phyloP scores from a whole-genome alignment of 2,888 invertebrate species.

The Plebejus argus region DNA sequence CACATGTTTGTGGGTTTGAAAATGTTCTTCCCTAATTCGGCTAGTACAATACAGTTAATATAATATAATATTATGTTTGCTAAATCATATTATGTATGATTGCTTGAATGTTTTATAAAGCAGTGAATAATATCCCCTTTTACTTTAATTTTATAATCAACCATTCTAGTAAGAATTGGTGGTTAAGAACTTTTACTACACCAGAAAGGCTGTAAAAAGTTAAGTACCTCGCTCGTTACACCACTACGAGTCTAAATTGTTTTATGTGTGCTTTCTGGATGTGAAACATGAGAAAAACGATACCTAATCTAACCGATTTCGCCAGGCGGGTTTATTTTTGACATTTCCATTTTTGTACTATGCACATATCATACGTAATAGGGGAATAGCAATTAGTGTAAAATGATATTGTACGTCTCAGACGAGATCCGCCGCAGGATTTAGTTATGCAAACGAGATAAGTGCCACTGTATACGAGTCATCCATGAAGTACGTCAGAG shows the following conservation, averaged over 20 bases:
- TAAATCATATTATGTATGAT: too few relatives aligned
- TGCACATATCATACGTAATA: not conserved
- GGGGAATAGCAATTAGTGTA: not conserved
- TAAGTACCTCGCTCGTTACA: not conserved
- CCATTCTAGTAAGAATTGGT: too few relatives aligned
- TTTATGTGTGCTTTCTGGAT: not conserved
- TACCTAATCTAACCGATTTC: not conserved
- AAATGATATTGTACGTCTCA: conserved; percentile 13
- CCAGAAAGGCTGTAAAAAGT: conserved; percentile 2
- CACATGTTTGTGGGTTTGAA: too few relatives aligned
- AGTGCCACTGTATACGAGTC: conserved; percentile 4
- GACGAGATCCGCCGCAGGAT: conserved; percentile 8
- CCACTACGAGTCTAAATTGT: not conserved
- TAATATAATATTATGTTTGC: too few relatives aligned
- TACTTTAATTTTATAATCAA: too few relatives aligned
- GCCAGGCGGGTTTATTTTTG: too few relatives aligned
- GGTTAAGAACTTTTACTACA: not conserved
- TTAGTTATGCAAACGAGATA: conserved; percentile 35
- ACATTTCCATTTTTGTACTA: too few relatives aligned
- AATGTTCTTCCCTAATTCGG: too few relatives aligned
- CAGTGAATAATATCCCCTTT: too few relatives aligned
- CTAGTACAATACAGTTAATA: too few relatives aligned
- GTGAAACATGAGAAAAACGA: not conserved
- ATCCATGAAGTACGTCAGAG: not conserved
- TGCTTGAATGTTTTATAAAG: too few relatives aligned